Evolutionary conservation across 2,113 vertebrate genomes (phyloP), one percentile per base, ranked within the genome.

Genomic region (Octodon degus): DNA sequence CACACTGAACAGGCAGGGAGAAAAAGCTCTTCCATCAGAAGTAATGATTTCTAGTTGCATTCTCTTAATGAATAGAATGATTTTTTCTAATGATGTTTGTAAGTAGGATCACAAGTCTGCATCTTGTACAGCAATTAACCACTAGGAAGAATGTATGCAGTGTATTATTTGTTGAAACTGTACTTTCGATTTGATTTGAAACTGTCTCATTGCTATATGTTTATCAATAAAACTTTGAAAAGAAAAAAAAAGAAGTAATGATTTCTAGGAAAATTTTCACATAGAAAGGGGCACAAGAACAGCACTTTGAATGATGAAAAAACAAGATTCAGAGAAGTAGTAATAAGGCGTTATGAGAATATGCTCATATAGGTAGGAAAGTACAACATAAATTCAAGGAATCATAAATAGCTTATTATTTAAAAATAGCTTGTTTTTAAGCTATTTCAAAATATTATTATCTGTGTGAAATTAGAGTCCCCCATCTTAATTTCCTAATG

Each of bases 391-490:
- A 47, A 95, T 32, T 63, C 17, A 53, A 86, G 0, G 7, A 1
- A 17, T 89, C 24, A 63, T 53, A 43, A 79, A 62, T 6, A 72
- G 22, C 43, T 43, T 43, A 43, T 43, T 43, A 43, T 43, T 43
- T 43, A 43, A 43, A 43, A 43, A 43, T 43, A 43, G 43, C 43
- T 43, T 43, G 6, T 43, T 27, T 93, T 60, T 47, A 40, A 87
- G 90, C 7, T 88, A 85, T 63, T 86, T 93, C 67, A n/a, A 79
- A 60, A 86, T 43, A 43, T 43, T 1, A 93, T 77, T 92, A 77
- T 70, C n/a, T 65, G 30, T 79, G 77, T 95, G 37, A 82, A 94
- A 74, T 79, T 87, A 92, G 37, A 13, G 1, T 43, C 53, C 4
- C 34, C 24, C 11, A 76, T 20, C 17, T 58, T 92, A 90, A 43